A percentile compares a stretch with the other conserved stretches of the same genome.
Evolutionary conservation across 2,888 invertebrate genomes (phyloP).

Genomic region (Himalopsyche anomala): DNA sequence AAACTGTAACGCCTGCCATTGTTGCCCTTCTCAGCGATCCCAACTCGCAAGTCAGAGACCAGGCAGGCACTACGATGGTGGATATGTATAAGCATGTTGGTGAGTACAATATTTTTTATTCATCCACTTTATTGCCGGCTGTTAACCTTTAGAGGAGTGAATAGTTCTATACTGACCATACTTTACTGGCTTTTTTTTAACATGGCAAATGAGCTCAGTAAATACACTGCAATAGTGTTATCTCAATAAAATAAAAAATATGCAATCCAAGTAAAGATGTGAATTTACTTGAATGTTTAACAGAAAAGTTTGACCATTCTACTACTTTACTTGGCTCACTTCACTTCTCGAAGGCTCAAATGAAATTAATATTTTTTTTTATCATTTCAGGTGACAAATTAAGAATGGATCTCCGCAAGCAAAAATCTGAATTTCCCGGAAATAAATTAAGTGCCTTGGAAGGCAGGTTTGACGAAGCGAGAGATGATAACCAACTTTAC

Average conservation of each 20-base stretch:
- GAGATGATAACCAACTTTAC: slow-evolving; percentile 80
- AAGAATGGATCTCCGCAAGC: slow-evolving; percentile 84
- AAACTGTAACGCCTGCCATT: slow-evolving; percentile 88
- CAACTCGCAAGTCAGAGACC: slow-evolving; percentile 90
- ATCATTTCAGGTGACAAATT: slow-evolving; percentile 82
- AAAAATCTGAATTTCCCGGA: slow-evolving; percentile 87
- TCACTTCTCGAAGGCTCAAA: no score
- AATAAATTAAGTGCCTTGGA: slow-evolving; percentile 83
- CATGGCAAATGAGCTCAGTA: no score
- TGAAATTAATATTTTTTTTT: not conserved
- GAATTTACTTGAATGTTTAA: no score
- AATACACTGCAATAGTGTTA: no score
- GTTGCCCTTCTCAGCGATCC: slow-evolving; percentile 92
- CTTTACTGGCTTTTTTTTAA: no score
- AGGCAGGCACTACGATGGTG: slow-evolving; percentile 89
- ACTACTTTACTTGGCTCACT: no score
- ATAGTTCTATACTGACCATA: no score
- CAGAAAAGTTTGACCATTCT: no score
- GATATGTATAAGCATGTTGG: slow-evolving; percentile 96
- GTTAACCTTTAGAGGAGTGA: no score
- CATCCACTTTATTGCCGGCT: not conserved
- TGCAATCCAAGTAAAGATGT: no score
- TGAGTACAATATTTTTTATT: slow-evolving; percentile 67
- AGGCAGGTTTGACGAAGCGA: slow-evolving; percentile 90
- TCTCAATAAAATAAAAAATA: no score